Percentiles rank a stretch among this genome's conserved stretches.
These are phyloP conservation scores for Manis javanica DNA, from an alignment of 2,797 vertebrate species.

Conservation along the genomic window DNA sequence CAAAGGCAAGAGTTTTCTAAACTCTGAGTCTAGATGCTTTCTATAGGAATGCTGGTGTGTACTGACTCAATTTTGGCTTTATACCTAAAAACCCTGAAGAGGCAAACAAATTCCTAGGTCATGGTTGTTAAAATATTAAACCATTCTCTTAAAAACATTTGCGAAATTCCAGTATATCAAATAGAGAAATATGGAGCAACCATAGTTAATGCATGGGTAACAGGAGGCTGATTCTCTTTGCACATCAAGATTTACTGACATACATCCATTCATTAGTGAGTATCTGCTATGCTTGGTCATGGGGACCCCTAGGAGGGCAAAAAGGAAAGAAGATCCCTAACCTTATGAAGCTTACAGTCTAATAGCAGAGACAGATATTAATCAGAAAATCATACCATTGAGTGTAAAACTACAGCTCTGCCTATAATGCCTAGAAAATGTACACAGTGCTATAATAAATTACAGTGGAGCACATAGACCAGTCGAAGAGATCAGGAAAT, in stretches of 20 bases:
- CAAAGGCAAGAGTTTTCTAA: not conserved
- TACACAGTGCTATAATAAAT: not conserved
- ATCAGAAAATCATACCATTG: not conserved
- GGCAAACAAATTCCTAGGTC: not conserved
- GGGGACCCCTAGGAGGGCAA: not conserved
- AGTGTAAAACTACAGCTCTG: not conserved
- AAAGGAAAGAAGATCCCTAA: not conserved
- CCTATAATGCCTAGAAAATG: not conserved
- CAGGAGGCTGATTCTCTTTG: not conserved
- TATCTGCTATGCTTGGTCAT: not conserved
- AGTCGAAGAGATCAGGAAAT: not conserved
- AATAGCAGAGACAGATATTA: not conserved
- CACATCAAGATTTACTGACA: not conserved
- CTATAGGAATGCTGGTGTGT: not conserved
- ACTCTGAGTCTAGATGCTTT: not conserved
- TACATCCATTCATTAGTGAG: not conserved
- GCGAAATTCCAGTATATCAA: not conserved
- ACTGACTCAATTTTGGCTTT: not conserved
- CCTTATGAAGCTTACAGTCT: not conserved
- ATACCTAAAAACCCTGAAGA: not conserved
- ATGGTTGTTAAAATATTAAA: not conserved
- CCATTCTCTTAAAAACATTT: not conserved
- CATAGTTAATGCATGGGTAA: not conserved
- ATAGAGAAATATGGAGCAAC: not conserved
- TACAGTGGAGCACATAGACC: not conserved